Base-by-base conservation (phyloP, 2,113 vertebrate species). In the Syngnathus scovelli region DNA sequence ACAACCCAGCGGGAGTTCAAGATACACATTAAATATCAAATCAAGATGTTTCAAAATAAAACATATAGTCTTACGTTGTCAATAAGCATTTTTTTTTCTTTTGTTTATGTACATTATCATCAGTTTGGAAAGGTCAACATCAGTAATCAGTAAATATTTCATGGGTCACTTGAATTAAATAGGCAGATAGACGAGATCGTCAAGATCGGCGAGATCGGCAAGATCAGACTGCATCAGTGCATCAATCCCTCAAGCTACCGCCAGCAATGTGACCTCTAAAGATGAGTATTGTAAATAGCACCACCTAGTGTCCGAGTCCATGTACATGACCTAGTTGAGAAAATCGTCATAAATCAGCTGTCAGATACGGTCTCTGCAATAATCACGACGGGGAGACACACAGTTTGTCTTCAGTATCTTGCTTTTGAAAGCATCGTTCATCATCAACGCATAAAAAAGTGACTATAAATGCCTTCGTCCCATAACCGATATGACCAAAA, bases 221-320 rank as follows among this genome's bases (percentile, higher is more conserved):
- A 58, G 27, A 58, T 15, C 33, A 58, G 21, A 44, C 39, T 62
- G 41, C 41, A 62, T 62, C 12, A 44, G 39, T 44, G 41, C 39
- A 43, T 41, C n/a, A 61, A n/a, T 75, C 44, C 69, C 44, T 74
- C 62, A 27, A 71, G 37, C 64, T 54, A 39, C 61, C 56, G 66
- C 60, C 27, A 62, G 36, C 58, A 37, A 21, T 66, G 77, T 76
- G 67, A 69, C 54, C 66, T 72, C 67, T 70, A 62, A 64, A 16
- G 36, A 58, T 54, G 37, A 43, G 21, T 68, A 61, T 68, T 87
- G 82, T 74, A 76, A 78, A 88, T 55, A 90, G 84, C 84, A 58
- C 89, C 91, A 90, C 83, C 90, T 91, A 90, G 89, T 90, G 90
- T 43, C 61, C 13, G 13, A 58, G 37, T 36, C 67, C 41, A 64